Percentiles rank a stretch among this genome's conserved stretches.
Conservation (phyloP, 2,888 invertebrate genomes). For the Dicycla oo region DNA sequence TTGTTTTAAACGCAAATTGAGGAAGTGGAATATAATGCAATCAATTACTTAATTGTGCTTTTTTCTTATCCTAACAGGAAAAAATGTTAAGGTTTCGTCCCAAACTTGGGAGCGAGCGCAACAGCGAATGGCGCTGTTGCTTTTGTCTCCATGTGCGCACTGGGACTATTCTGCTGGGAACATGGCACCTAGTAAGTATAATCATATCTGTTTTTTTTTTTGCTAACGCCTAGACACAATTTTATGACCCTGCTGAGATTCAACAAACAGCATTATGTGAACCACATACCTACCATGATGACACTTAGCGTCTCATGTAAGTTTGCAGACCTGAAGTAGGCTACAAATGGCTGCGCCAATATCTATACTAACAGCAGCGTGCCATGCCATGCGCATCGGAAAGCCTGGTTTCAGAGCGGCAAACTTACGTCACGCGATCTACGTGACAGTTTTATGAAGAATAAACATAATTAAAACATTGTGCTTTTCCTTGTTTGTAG, state of each 20-base stretch:
- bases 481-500: no score
- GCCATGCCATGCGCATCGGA: no score
- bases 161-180: constrained; percentile 94
- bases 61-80: constrained; percentile 48
- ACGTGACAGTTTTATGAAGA: no score
- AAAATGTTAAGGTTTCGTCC: constrained; percentile 91
- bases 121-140: constrained; percentile 95
- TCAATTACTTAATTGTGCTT: neutral
- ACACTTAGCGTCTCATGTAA: no score
- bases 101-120: constrained; percentile 92
- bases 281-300: no score
- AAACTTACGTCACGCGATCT: no score
- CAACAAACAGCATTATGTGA: neutral
- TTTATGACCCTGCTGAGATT: neutral
- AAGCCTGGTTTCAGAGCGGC: no score
- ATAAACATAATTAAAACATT: no score
- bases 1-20: no score
- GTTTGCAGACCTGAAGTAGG: no score
- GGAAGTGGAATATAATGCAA: neutral
- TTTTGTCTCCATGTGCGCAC: constrained; percentile 96
- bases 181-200: constrained; percentile 95
- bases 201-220: constrained; percentile 16
- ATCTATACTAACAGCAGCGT: no score
- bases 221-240: neutral
- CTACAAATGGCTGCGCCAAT: no score